Evolutionary conservation across 2,113 vertebrate genomes (phyloP).

Genomic region (Acrocephalus arundinaceus): DNA sequence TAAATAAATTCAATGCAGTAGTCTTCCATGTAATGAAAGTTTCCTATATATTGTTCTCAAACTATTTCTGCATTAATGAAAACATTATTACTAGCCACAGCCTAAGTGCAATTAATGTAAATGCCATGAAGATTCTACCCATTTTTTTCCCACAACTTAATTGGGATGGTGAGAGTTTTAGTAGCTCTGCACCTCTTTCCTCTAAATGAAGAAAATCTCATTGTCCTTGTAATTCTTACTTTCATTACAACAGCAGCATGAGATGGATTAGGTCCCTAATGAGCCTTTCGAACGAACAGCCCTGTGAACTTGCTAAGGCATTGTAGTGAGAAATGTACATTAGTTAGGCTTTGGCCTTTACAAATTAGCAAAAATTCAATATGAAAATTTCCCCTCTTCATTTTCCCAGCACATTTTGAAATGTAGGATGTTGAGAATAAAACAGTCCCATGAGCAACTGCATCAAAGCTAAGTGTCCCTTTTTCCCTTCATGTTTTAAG

Average conservation of each 20-base stretch:
- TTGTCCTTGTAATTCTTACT: constrained; percentile 34
- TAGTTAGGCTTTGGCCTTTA: constrained; percentile 56
- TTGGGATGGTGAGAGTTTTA: constrained; percentile 44
- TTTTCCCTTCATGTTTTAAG: background rate
- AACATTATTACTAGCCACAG: background rate
- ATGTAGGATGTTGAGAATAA: background rate
- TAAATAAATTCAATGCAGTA: background rate
- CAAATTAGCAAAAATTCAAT: constrained; percentile 53
- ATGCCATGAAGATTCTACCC: constrained; percentile 1
- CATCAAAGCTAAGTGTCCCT: background rate
- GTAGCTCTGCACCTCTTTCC: background rate
- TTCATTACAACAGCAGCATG: constrained; percentile 31
- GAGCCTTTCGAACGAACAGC: background rate
- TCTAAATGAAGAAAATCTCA: constrained; percentile 47
- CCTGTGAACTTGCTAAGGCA: constrained; percentile 19
- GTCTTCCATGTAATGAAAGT: background rate
- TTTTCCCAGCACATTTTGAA: background rate
- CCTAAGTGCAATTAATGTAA: constrained; percentile 25
- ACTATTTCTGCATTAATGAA: constrained; percentile 38
- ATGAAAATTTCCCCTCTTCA: background rate
- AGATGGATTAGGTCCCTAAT: constrained; percentile 57
- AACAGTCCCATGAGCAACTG: background rate
- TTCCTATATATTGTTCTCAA: background rate
- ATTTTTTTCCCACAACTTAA: constrained; percentile 18
- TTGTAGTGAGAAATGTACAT: constrained; percentile 9